Evolutionary conservation across 2,888 invertebrate genomes (phyloP), one percentile per base, ranked within the genome.

Genomic region (Leptarthrus brevirostris): DNA sequence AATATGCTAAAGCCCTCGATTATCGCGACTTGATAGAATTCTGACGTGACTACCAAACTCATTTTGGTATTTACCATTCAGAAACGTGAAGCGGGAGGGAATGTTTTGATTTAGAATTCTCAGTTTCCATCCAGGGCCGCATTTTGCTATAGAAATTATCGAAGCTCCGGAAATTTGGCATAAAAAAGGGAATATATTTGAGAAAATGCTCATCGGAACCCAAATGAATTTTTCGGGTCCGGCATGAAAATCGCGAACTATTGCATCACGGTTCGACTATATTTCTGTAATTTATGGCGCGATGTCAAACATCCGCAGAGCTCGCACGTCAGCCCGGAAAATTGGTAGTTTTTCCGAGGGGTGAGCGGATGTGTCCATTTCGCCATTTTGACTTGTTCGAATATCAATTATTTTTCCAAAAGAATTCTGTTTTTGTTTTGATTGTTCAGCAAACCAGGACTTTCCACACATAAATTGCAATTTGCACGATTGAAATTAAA

Each of bases 321-420:
- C 30, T 30, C 8, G 30, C 30, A 4, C 4, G 8, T 30, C 5
- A 4, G 0, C 5, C 1, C 30, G 8, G 30, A 30, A 30, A 30
- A 30, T 30, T 30, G 4, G 4, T 30, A 30, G 30, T 30, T 30
- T 6, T 30, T 4, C 5, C 30, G 30, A 8, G 0, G 30, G 8
- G 5, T 30, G 8, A 30, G 30, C 8, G 30, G 30, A 30, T 6
- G 4, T 4, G 30, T 4, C 30, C 3, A 5, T 30, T 30, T 30
- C 8, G 30, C 1, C 8, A 6, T 30, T 30, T 1, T 30, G 30
- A 30, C 30, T 30, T 4, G 30, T 30, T 6, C 14, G 56, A 14
- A 56, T 56, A 56, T 56, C 56, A 56, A 56, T 56, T 14, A n/a
- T 5, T 16, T 56, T 56, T 56, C 14, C n/a, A 56, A 30, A 26